These are phyloP conservation scores for Lucilia cuprina DNA, from an alignment of 1,140 invertebrate species.

Conservation along the genomic window DNA sequence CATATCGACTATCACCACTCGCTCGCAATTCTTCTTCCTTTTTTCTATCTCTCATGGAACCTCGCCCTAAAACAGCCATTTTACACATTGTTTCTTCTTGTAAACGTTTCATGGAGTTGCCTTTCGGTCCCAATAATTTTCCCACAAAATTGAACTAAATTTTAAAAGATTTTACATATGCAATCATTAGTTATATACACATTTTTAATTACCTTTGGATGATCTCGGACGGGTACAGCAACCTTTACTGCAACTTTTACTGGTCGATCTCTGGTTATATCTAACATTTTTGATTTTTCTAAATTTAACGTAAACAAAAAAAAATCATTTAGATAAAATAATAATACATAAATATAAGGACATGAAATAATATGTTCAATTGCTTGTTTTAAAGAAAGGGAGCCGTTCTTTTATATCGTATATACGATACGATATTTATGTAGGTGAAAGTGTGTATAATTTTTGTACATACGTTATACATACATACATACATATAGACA, in stretches of 20 bases:
- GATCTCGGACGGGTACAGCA: constrained; percentile 80
- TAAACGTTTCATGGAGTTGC: constrained; percentile 86
- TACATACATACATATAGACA: neutral
- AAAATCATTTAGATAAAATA: too few species aligned
- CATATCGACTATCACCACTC: constrained; percentile 86
- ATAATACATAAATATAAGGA: too few species aligned
- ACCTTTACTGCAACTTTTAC: constrained; percentile 83
- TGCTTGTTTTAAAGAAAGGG: too few species aligned
- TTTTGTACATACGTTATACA: neutral
- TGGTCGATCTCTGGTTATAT: constrained; percentile 83
- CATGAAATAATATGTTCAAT: too few species aligned
- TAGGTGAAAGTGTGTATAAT: too few species aligned
- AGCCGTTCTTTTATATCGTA: too few species aligned
- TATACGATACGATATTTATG: too few species aligned
- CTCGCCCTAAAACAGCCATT: constrained; percentile 88
- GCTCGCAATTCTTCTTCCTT: constrained; percentile 89
- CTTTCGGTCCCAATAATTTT: constrained; percentile 89
- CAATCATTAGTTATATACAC: neutral
- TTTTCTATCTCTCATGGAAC: constrained; percentile 88
- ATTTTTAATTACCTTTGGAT: constrained; percentile 74
- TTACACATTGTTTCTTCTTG: constrained; percentile 93
- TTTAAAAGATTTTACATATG: neutral
- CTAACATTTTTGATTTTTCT: constrained; percentile 71
- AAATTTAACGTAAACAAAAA: neutral
- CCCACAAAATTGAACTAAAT: constrained; percentile 92